These are phyloP conservation scores for Puntigrus tetrazona DNA, from an alignment of 2,113 vertebrate species.

Conservation along the genomic window DNA sequence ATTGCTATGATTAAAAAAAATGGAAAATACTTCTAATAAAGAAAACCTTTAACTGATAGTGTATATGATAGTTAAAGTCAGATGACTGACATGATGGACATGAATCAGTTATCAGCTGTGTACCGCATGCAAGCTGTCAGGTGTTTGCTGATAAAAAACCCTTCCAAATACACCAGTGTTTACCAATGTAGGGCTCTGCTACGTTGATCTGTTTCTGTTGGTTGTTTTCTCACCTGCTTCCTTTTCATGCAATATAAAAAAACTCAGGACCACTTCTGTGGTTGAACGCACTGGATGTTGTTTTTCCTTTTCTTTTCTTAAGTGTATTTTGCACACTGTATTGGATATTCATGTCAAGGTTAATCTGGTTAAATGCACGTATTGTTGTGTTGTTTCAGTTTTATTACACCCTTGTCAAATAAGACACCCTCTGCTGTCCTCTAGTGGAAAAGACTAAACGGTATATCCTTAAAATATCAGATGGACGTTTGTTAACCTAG, in stretches of 20 bases:
- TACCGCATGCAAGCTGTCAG: not conserved
- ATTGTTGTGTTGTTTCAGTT: not conserved
- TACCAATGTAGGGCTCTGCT: not conserved
- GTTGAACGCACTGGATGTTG: not conserved
- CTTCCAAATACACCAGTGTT: not conserved
- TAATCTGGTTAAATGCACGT: not conserved
- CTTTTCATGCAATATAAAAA: not conserved
- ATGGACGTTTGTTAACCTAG: not conserved
- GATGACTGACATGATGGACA: not conserved
- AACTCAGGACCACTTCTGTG: not conserved
- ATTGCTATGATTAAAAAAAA: not conserved
- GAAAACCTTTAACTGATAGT: not conserved
- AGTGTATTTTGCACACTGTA: not conserved
- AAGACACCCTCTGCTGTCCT: not conserved
- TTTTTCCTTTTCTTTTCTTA: not conserved
- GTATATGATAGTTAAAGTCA: not conserved
- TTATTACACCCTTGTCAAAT: not conserved
- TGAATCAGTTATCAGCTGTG: not conserved
- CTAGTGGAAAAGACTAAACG: not conserved
- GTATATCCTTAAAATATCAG: not conserved
- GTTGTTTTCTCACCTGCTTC: constrained; percentile 11
- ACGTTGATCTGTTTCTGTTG: not conserved
- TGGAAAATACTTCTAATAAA: not conserved
- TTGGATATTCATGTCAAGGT: not conserved
- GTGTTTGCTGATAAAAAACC: constrained; percentile 1